Evolutionary conservation across 1,140 invertebrate species (phyloP).

Genomic region (Bombus waltoni): DNA sequence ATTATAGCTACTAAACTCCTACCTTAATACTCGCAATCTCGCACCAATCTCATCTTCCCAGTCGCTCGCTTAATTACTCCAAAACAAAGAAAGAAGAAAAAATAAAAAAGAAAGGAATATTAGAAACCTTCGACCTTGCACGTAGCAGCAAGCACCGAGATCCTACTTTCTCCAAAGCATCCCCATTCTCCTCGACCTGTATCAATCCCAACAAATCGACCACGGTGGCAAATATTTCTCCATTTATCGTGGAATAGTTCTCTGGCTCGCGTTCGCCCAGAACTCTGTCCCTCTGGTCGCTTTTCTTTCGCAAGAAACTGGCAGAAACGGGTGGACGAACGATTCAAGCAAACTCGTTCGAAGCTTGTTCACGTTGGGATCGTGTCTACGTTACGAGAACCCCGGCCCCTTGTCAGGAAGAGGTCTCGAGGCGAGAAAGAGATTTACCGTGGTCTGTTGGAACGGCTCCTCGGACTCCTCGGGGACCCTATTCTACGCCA

Average conservation of each 20-base stretch:
- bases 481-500: constrained; percentile 77
- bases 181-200: too few relatives aligned
- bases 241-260: not conserved
- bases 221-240: not conserved
- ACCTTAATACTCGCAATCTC: not conserved
- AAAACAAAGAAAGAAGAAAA: not conserved
- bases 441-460: constrained; percentile 75
- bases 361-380: constrained; percentile 53
- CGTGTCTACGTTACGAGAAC: constrained; percentile 57
- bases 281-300: not conserved
- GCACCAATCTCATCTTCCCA: not conserved
- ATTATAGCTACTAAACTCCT: not conserved
- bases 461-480: constrained; percentile 64
- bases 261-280: not conserved
- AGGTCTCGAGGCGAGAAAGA: constrained; percentile 79
- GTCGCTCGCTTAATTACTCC: not conserved
- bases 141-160: not conserved
- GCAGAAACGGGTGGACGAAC: constrained; percentile 13
- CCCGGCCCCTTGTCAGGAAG: constrained; percentile 68
- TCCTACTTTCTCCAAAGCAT: not conserved
- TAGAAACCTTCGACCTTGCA: not conserved
- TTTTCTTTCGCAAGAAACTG: constrained; percentile 25
- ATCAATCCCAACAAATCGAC: not conserved
- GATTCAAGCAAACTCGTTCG: constrained; percentile 15
- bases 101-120: not conserved